Base-by-base conservation (phyloP, 1,140 invertebrate species). In the Diuraphis noxia region DNA sequence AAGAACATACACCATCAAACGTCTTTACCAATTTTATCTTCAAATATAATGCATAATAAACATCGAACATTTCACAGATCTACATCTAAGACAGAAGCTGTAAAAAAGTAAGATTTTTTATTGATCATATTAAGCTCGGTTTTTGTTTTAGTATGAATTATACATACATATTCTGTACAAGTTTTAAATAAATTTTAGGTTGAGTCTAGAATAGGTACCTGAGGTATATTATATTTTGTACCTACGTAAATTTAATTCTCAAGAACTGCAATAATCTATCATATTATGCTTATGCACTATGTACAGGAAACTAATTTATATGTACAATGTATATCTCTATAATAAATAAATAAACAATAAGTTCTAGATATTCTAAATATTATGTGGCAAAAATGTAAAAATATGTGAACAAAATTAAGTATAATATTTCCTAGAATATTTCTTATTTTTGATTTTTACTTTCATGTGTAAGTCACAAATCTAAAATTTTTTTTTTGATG, bases 61-160 rank as follows among this genome's bases (percentile, higher is more conserved):
- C 85, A 92, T 40, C 85, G 84, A 36, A 90, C 77, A 21, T 92
- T 91, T 79, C 52, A 92, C 23, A 90, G 91, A 43, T 88, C 92
- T 49, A 91, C 72, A 2, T 92, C 92, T 6, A 92, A 90, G 81
- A 93, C 93, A 23, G 93, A 93, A 63, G 92, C 92, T 40, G 92
- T 93, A 19, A 93, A 93, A 93, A 93, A 93, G 93, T 93, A 92
- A 93, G n/a, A n/a, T n/a, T n/a, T n/a, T n/a, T n/a, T n/a, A n/a
- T n/a, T n/a, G n/a, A n/a, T n/a, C n/a, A n/a, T n/a, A n/a, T n/a
- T n/a, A n/a, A n/a, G n/a, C n/a, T n/a, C n/a, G n/a, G 92, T 41
- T 85, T 56, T n/a, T 72, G 4, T n/a, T 63, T n/a, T n/a, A 17
- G 30, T 72, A 72, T 72, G 13, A n/a, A 34, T n/a, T 63, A n/a